phyloP scores from a whole-genome alignment of 1,140 invertebrate species.

The Platyura marginata region DNA sequence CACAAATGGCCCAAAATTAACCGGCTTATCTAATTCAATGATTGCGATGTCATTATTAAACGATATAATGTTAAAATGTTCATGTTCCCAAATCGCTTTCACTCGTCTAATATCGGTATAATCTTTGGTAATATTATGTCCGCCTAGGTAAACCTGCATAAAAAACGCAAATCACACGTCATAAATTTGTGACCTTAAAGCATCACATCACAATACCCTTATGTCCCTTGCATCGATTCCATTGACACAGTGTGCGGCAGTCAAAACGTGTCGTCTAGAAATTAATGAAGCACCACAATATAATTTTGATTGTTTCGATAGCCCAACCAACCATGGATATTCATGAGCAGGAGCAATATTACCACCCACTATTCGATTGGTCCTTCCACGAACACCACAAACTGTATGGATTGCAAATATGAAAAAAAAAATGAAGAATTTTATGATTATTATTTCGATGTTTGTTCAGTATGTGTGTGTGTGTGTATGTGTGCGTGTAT shows the following conservation, averaged over 20 bases:
- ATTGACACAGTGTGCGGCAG: conserved; percentile 39
- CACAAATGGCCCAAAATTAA: conserved; percentile 35
- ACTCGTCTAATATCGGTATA: conserved; percentile 15
- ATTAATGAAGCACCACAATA: conserved; percentile 52
- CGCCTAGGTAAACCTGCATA: conserved; percentile 3
- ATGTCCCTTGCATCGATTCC: conserved; percentile 21
- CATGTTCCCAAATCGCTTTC: conserved; percentile 30
- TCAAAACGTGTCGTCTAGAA: conserved; percentile 31
- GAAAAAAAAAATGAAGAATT: too few species aligned
- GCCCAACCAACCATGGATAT: conserved; percentile 49
- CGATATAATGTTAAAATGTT: conserved; percentile 42
- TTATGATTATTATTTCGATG: too few species aligned
- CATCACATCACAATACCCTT: conserved; percentile 1
- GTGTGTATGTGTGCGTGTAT: too few species aligned
- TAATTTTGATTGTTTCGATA: conserved; percentile 43
- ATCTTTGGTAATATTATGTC: conserved; percentile 5
- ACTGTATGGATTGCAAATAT: too few species aligned
- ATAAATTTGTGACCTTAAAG: background rate
- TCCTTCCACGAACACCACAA: conserved; percentile 40
- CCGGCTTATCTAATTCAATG: conserved; percentile 38
- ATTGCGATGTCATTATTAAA: conserved; percentile 64
- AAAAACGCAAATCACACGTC: background rate
- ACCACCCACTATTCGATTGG: conserved; percentile 49
- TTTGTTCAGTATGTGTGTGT: too few species aligned
- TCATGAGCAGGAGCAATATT: conserved; percentile 39